These are phyloP conservation scores for Pelagia noctiluca DNA, from an alignment of 30 jellyfish, hydroid and myxozoan species.

Conservation along the genomic window DNA sequence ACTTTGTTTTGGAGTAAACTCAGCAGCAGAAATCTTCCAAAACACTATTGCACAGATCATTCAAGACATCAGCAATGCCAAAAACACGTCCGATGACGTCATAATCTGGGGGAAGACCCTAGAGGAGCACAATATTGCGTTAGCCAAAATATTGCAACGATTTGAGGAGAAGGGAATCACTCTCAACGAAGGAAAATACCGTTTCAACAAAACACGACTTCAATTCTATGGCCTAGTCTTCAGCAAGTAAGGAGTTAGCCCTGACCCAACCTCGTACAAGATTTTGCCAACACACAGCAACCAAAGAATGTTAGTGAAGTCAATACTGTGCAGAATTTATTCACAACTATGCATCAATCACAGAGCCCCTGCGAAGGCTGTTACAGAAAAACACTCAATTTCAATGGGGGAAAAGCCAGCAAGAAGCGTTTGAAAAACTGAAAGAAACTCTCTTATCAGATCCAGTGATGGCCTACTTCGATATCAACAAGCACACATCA, in stretches of 20 bases:
- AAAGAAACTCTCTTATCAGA: constrained; percentile 32
- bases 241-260: constrained; percentile 65
- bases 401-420: constrained; percentile 44
- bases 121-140: constrained; percentile 55
- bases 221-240: constrained; percentile 65
- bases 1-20: constrained; percentile 14
- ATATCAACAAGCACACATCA: constrained; percentile 26
- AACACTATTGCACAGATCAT: constrained; percentile 41
- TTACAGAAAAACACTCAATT: constrained; percentile 19
- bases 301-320: constrained; percentile 40
- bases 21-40: constrained; percentile 42
- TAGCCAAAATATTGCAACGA: constrained; percentile 26
- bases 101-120: constrained; percentile 39
- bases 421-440: constrained; percentile 44
- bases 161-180: constrained; percentile 27
- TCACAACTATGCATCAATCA: constrained; percentile 7
- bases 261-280: constrained; percentile 67
- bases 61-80: constrained; percentile 41
- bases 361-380: constrained; percentile 42
- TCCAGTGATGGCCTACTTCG: constrained; percentile 56
- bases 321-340: constrained; percentile 8
- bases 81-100: constrained; percentile 54
- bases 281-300: constrained; percentile 50
- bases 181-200: constrained; percentile 62
- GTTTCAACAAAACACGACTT: constrained; percentile 60